Percentiles rank a stretch among this genome's conserved stretches.
phyloP scores from a whole-genome alignment of 1,140 invertebrate genomes.

The Teleogryllus occipitalis region DNA sequence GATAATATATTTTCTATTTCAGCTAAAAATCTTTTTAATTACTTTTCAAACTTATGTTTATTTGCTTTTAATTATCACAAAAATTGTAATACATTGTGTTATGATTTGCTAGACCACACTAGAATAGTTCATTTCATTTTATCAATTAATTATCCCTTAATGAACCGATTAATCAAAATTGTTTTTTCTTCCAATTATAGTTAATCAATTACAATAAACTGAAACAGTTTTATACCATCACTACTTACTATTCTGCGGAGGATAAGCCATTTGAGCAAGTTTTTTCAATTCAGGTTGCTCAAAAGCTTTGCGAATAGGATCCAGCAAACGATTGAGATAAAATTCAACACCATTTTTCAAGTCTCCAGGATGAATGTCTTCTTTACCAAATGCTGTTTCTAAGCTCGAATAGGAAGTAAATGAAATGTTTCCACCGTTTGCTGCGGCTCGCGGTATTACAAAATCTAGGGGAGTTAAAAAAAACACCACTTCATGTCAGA shows the following conservation, averaged over 20 bases:
- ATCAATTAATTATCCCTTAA: no score
- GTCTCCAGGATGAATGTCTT: conserved; percentile 88
- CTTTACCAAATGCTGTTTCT: conserved; percentile 64
- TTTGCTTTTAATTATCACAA: no score
- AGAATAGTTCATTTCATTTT: no score
- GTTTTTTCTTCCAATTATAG: no score
- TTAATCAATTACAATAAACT: no score
- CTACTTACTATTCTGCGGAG: conserved; percentile 34
- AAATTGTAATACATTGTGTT: no score
- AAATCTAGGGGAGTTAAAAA: conserved; percentile 33
- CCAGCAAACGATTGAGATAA: conserved; percentile 80
- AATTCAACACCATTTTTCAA: conserved; percentile 76
- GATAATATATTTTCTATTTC: no score
- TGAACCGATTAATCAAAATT: no score
- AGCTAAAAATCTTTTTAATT: no score
- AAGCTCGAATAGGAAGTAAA: conserved; percentile 69
- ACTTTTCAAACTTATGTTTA: no score
- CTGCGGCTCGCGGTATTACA: conserved; percentile 36
- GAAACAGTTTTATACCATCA: no score
- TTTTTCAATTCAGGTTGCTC: conserved; percentile 66
- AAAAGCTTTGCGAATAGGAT: conserved; percentile 85
- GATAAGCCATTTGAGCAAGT: conserved; percentile 69
- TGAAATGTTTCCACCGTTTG: conserved; percentile 60
- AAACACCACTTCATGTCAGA: conserved; percentile 41
- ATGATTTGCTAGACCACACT: no score